Evolutionary conservation across 2,797 vertebrate species (phyloP), one percentile per base, ranked within the genome.

Genomic region (Kryptolebias ocellatus): DNA sequence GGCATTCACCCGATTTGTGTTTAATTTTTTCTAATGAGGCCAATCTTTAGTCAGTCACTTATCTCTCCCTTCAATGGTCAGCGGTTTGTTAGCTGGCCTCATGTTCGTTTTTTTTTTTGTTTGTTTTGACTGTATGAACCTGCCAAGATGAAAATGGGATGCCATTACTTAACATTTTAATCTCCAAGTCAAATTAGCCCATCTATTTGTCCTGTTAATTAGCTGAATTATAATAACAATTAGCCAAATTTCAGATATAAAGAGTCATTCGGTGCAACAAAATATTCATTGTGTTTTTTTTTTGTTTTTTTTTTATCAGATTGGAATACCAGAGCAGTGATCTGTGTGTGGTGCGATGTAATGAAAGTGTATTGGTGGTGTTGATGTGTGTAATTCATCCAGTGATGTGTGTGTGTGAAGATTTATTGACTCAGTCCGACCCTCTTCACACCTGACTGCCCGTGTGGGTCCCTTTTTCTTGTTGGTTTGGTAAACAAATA

Each of bases 381-480:
- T 76, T 63, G 37, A 34, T 62, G 53, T 60, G 66, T 77, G 63
- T 62, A 49, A 59, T 49, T 63, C 60, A 50, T 55, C 42, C 37
- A 45, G 39, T 37, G 52, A 78, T 81, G 79, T 78, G 70, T 74
- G 61, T 51, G 75, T 60, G 34, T 68, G 64, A 63, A 72, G 49
- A 81, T 81, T 83, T 77, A 83, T 86, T 68, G 74, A 73, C 80
- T 80, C 37, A 8, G 57, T 61, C 64, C 69, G 24, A 64, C 52
- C 34, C 67, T 54, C 28, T 63, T 18, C 64, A 53, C 70, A 73
- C 69, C 64, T 71, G 62, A 24, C 71, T 63, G 71, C 45, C 34
- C 57, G 60, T 80, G 59, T 63, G 34, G 5, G 47, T 31, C 18
- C 4, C n/a, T 67, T 31, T 57, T 58, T 10, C 29, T 66, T 51